Conservation (phyloP, 2,113 vertebrate species). For the Aspidoscelis tigris region DNA sequence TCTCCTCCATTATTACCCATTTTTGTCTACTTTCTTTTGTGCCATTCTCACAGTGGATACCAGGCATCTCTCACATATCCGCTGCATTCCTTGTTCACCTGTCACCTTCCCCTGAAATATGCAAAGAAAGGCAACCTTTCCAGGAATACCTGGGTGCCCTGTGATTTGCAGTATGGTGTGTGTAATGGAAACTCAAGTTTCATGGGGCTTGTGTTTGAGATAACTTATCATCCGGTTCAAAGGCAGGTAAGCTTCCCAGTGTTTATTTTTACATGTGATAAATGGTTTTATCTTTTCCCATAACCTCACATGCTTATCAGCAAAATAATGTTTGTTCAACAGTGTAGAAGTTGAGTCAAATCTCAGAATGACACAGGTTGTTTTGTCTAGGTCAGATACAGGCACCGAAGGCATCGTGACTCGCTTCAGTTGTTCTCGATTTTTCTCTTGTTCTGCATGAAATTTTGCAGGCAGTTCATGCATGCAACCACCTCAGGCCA, state of each 20-base stretch:
- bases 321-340: conserved; percentile 32
- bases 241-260: conserved; percentile 26
- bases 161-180: conserved; percentile 11
- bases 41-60: too few relatives aligned
- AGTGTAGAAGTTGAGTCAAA: conserved; percentile 44
- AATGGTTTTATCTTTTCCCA: conserved; percentile 31
- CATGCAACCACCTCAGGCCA: too few relatives aligned
- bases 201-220: conserved; percentile 32
- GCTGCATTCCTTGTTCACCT: conserved; percentile 9
- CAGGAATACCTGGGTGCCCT: conserved; percentile 38
- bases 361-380: conserved; percentile 28
- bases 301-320: conserved; percentile 55
- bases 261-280: conserved; percentile 58
- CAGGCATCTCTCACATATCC: background rate
- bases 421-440: conserved; percentile 3
- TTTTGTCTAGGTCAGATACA: conserved; percentile 46
- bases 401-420: conserved; percentile 33
- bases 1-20: too few relatives aligned
- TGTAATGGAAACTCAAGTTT: conserved; percentile 39
- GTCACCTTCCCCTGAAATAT: background rate
- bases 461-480: conserved; percentile 23
- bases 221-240: conserved; percentile 53
- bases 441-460: background rate
- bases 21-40: too few relatives aligned
- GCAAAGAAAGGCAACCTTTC: conserved; percentile 23